Base-by-base conservation (phyloP, 2,888 invertebrate genomes). In the Pelosia muscerda region DNA sequence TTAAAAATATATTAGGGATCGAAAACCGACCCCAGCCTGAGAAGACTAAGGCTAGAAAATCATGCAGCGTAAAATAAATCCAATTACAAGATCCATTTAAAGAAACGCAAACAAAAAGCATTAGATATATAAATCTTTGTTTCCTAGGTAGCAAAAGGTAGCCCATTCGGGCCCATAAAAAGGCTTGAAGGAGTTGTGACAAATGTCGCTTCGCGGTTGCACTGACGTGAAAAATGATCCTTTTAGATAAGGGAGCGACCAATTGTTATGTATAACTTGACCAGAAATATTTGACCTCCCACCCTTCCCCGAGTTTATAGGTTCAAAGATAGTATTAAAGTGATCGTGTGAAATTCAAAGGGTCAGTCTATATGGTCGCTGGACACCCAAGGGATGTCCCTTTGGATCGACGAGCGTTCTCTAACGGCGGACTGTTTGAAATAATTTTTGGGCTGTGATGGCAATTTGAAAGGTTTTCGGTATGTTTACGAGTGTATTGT, bases 191-290 rank as follows among this genome's bases (percentile, higher is more conserved):
- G 88, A 92, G 89, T 89, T 88, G 88, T 92, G 92, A 92, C 92
- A 90, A 92, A 92, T 91, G 88, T 85, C 88, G 84, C 79, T 77
- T 82, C 85, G 89, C 82, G 88, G 90, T 88, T 89, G 90, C 90
- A 89, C 76, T 91, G 92, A 92, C 92, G 90, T 92, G 92, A 92
- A 91, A 92, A 92, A 92, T 92, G 88, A 92, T 88, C 88, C 90
- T 89, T 88, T 91, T 89, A 92, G 91, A 92, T 92, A 92, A 92
- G 88, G 85, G 85, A 86, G 84, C 85, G 84, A 86, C 86, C 90
- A 89, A 92, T 92, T 92, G 92, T 92, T 90, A 89, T 88, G 87
- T 89, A 87, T 85, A 87, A 81, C 69, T 76, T 77, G 79, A 69
- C 91, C 88, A 87, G 65, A 68, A 73, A 77, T 56, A 28, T 69